These are phyloP conservation scores for Rhamnusium bicolor DNA, from an alignment of 2,888 invertebrate genomes.

Conservation along the genomic window DNA sequence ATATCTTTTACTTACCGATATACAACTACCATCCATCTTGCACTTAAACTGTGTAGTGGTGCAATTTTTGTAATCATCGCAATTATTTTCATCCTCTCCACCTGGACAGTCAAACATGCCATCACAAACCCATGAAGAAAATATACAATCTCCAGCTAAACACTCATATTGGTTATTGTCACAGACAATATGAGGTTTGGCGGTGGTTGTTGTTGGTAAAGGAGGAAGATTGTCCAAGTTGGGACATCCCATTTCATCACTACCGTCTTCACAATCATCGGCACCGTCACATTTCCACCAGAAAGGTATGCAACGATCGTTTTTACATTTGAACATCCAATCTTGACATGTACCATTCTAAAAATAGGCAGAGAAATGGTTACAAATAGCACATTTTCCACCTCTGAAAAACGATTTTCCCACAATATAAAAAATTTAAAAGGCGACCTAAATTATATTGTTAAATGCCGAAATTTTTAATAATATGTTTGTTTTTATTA, in stretches of 20 bases:
- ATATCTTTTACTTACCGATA: constrained; percentile 66
- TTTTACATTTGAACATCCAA: constrained; percentile 86
- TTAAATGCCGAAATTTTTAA: no score
- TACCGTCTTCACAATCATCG: constrained; percentile 83
- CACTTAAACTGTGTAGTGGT: constrained; percentile 74
- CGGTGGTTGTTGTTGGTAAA: constrained; percentile 18
- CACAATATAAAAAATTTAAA: neutral
- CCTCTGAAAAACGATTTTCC: no score
- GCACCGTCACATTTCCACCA: constrained; percentile 89
- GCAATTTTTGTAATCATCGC: constrained; percentile 63
- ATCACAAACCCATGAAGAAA: constrained; percentile 77
- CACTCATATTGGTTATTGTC: constrained; percentile 75
- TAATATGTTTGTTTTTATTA: no score
- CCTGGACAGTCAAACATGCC: constrained; percentile 74
- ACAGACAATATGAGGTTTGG: constrained; percentile 66
- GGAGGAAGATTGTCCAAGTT: constrained; percentile 33
- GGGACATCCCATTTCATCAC: constrained; percentile 78
- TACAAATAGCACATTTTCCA: no score
- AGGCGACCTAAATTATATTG: no score
- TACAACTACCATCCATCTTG: constrained; percentile 77
- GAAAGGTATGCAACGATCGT: constrained; percentile 81
- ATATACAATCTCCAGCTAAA: constrained; percentile 75
- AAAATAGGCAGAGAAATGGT: constrained; percentile 43
- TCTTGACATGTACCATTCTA: constrained; percentile 75
- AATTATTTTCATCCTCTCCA: constrained; percentile 77